These are phyloP conservation scores for Thalassoma bifasciatum DNA, from an alignment of 2,113 vertebrate species.

Conservation along the genomic window DNA sequence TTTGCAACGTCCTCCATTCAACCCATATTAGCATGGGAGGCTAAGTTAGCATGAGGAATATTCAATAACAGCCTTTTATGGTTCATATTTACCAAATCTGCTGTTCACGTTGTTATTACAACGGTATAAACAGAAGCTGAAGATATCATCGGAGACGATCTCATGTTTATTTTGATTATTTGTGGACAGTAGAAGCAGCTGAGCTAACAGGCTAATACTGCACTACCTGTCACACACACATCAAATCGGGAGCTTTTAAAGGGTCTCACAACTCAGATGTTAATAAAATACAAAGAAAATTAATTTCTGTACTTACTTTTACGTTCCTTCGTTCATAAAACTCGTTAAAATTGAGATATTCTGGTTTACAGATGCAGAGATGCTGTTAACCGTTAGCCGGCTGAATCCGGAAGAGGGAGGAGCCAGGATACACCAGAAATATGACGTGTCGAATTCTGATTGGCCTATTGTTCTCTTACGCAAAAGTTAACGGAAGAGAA, in stretches of 20 bases:
- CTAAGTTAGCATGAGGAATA: background rate
- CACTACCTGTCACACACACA: too few species aligned
- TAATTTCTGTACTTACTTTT: constrained; percentile 15
- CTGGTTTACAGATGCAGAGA: background rate
- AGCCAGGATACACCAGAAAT: background rate
- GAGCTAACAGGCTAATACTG: background rate
- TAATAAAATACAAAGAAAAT: rapidly evolving
- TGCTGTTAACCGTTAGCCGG: background rate
- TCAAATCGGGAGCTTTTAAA: background rate
- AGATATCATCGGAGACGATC: background rate
- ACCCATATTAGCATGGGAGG: background rate
- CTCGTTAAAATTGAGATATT: background rate
- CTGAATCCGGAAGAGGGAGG: background rate
- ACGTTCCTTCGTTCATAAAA: background rate
- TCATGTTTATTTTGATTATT: background rate
- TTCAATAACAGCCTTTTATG: background rate
- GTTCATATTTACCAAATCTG: too few species aligned
- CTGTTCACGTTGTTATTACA: background rate
- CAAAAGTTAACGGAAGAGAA: too few species aligned
- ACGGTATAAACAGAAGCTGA: background rate
- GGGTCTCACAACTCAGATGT: background rate
- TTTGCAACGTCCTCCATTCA: background rate
- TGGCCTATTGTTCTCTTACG: constrained; percentile 21
- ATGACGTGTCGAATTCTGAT: constrained; percentile 25
- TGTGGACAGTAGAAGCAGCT: background rate